phyloP scores from a whole-genome alignment of 2,113 vertebrate genomes.

The Cephalopterus ornatus region DNA sequence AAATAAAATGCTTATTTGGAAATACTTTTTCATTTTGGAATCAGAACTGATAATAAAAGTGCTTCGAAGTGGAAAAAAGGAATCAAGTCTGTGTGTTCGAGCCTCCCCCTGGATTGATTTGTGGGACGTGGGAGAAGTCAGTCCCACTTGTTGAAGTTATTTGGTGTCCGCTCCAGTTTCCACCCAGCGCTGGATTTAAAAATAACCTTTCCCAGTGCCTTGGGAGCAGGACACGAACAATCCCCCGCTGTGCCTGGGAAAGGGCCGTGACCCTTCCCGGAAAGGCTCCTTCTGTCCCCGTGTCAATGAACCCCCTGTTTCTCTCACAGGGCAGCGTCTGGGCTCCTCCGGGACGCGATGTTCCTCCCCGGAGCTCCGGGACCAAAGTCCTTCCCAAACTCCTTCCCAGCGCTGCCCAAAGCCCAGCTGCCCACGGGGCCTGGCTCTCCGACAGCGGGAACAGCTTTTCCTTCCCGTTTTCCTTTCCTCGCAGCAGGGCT shows the following conservation, averaged over 20 bases:
- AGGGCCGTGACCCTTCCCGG: neutral
- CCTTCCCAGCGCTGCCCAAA: neutral
- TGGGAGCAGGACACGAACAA: neutral
- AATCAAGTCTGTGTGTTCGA: neutral
- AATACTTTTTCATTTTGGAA: neutral
- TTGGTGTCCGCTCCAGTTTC: neutral
- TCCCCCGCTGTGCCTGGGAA: neutral
- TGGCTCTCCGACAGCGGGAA: no score
- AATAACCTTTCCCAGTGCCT: neutral
- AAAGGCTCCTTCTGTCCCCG: neutral
- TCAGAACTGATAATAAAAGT: neutral
- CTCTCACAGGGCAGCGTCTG: rapidly evolving
- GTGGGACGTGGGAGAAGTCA: neutral
- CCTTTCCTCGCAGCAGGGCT: neutral
- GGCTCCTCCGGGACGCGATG: rapidly evolving
- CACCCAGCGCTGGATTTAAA: neutral
- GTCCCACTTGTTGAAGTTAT: neutral
- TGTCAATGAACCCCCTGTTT: neutral
- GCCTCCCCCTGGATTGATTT: no score
- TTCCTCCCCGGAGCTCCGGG: neutral
- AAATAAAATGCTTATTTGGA: neutral
- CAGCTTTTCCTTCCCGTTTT: no score
- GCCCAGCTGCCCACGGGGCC: neutral
- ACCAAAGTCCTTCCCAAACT: no score
- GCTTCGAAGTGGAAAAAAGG: neutral